phyloP scores from a whole-genome alignment of 35 echinoderm and acorn worm genomes.

The Eucidaris tribuloides region DNA sequence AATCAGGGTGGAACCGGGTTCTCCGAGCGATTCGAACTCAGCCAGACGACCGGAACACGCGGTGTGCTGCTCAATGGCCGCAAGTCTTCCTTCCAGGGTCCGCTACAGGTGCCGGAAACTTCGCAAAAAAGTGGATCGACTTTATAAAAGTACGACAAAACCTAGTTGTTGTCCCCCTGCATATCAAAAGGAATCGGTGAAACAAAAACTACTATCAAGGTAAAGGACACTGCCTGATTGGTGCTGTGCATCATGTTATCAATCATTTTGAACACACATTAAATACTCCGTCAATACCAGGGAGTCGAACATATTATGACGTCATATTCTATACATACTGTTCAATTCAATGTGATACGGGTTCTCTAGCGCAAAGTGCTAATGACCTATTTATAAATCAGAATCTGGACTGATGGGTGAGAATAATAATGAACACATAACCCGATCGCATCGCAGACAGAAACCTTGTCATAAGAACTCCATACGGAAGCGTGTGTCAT shows the following conservation, averaged over 20 bases:
- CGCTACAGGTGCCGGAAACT: neutral
- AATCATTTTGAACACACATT: constrained; percentile 10
- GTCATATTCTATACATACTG: neutral
- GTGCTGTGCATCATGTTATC: neutral
- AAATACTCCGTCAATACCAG: neutral
- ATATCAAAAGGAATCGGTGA: neutral
- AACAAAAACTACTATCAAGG: neutral
- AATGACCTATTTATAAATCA: no score
- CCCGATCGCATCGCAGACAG: neutral
- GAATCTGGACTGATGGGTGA: constrained; percentile 5
- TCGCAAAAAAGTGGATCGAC: constrained; percentile 3
- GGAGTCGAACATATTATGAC: constrained; percentile 24
- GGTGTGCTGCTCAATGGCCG: neutral
- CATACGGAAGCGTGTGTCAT: constrained; percentile 16
- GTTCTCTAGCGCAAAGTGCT: no score
- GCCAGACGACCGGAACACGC: neutral
- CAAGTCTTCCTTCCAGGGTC: neutral
- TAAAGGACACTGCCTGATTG: neutral
- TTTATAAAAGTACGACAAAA: neutral
- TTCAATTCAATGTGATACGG: neutral
- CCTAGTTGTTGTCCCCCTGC: neutral
- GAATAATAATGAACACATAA: neutral
- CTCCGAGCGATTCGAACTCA: neutral
- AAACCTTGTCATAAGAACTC: constrained; percentile 3
- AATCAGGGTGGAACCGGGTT: constrained; percentile 13